Conservation (phyloP, 2,113 vertebrate genomes). For the Lasiurus cinereus region DNA sequence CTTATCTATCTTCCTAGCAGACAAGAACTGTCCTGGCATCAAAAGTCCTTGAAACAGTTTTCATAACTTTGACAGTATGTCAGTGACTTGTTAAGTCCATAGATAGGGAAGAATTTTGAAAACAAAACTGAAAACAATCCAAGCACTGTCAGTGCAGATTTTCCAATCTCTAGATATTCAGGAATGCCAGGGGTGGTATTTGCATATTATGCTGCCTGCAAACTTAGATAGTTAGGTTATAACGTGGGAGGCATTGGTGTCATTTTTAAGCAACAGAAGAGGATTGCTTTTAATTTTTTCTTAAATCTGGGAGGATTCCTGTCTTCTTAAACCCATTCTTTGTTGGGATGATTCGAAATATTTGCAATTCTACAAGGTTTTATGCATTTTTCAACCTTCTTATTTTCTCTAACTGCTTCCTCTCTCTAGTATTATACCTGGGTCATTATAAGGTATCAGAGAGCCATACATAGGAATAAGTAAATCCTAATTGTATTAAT, state of each 20-base stretch:
- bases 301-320: slow-evolving; percentile 47
- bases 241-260: neutral
- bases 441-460: slow-evolving; percentile 69
- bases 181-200: neutral
- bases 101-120: neutral
- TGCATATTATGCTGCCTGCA: neutral
- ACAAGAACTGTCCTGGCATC: neutral
- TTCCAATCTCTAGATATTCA: neutral
- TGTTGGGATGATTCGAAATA: slow-evolving; percentile 6
- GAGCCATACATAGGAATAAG: slow-evolving; percentile 33
- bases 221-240: neutral
- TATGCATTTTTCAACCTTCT: slow-evolving; percentile 62
- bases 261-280: neutral
- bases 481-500: slow-evolving; percentile 2
- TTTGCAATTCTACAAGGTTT: slow-evolving; percentile 63
- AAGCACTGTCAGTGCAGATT: neutral
- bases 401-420: slow-evolving; percentile 64
- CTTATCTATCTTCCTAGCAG: neutral
- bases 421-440: neutral
- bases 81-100: neutral
- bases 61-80: neutral
- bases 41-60: slow-evolving; percentile 34
- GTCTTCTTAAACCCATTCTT: slow-evolving; percentile 26
- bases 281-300: neutral
- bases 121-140: slow-evolving; percentile 22